phyloP scores from a whole-genome alignment of 2,888 invertebrate genomes.

The Scelioninae gen. 1 region DNA sequence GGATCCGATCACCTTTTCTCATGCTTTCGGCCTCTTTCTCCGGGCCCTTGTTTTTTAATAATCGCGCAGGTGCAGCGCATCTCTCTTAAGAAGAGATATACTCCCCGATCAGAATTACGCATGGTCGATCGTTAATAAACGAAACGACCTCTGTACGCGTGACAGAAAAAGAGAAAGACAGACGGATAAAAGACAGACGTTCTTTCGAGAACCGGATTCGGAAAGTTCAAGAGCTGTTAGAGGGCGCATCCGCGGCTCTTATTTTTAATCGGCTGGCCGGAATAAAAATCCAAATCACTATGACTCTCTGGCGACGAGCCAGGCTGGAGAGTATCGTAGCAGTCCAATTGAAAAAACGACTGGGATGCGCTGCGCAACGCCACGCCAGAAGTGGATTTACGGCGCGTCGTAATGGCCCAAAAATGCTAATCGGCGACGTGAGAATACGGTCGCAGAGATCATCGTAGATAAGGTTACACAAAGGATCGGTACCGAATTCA shows the following conservation, averaged over 20 bases:
- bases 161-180: constrained; percentile 16
- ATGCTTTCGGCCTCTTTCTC: too few relatives aligned
- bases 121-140: constrained; percentile 55
- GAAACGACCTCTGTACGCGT: constrained; percentile 30
- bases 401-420: constrained; percentile 30
- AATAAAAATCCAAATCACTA: constrained; percentile 44
- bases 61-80: constrained; percentile 47
- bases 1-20: too few relatives aligned
- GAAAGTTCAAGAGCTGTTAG: constrained; percentile 51
- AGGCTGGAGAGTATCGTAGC: constrained; percentile 20
- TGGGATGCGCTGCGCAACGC: constrained; percentile 24
- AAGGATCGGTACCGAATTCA: not conserved
- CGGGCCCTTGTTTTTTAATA: constrained; percentile 34
- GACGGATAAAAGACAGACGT: too few relatives aligned
- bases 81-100: constrained; percentile 21
- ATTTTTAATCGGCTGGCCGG: constrained; percentile 43
- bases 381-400: constrained; percentile 40
- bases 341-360: constrained; percentile 13
- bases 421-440: constrained; percentile 58
- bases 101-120: constrained; percentile 46
- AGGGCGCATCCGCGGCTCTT: not conserved
- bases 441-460: constrained; percentile 27
- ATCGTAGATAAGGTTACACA: constrained; percentile 5
- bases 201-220: constrained; percentile 62
- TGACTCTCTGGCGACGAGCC: constrained; percentile 18